Base-by-base conservation (phyloP, 1,140 invertebrate genomes). In the Drosophila nasuta region DNA sequence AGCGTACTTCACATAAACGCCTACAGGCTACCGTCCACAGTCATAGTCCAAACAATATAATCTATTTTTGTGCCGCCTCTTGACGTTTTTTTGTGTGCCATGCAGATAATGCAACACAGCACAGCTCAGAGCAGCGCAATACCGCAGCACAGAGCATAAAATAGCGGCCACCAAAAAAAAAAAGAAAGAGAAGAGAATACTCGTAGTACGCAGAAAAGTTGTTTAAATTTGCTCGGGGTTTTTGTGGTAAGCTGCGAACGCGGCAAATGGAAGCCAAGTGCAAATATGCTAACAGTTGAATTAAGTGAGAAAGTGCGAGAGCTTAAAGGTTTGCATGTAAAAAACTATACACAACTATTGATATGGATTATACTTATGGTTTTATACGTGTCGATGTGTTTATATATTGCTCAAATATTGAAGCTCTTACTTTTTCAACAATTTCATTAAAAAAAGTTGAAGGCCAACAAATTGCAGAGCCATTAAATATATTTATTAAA, bases 1-100 rank as follows among this genome's bases (percentile, higher is more conserved):
- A 25, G 17, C 33, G 17, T 4, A 11, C 4, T 5, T 65, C 57
- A 49, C 67, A 80, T 81, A 69, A 77, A 80, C 51, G 83, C 83
- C 83, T 80, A 83, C 76, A 88, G 83, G 83, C 69, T 69, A 58
- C 48, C 38, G 13, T 46, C 62, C 57, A 58, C 72, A 71, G 70
- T 75, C 80, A 87, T 82, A 82, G 77, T 85, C 66, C 85, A 83
- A 85, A 88, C 86, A 88, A 80, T 77, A 87, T 87, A 87, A 87
- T 87, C 83, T 88, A 83, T 83, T 87, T 87, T 87, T 73, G 65
- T 79, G 71, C 38, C 75, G 48, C 52, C 67, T 62, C 79, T 76
- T 43, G 46, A 75, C 68, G 64, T 51, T 75, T 72, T 75, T 77
- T 70, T 80, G 43, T 68, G 57, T 57, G 59, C 46, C 68, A 73